A percentile compares a stretch with the other conserved stretches of the same genome.
phyloP scores from a whole-genome alignment of 2,797 vertebrate species.

The Cossypha niveicapilla region DNA sequence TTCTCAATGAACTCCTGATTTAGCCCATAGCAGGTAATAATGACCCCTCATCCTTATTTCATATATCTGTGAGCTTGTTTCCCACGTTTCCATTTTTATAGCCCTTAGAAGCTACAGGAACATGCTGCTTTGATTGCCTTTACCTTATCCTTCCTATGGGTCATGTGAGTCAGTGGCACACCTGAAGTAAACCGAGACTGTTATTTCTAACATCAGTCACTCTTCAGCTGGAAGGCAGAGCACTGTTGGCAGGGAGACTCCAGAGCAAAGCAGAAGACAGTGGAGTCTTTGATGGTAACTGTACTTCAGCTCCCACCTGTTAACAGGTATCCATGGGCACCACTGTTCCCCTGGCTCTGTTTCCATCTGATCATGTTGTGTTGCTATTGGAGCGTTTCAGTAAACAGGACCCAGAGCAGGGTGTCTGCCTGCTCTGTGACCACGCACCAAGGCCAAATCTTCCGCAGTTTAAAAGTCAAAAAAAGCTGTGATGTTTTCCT shows the following conservation, averaged over 20 bases:
- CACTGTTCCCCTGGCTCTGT: background rate
- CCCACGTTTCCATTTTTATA: background rate
- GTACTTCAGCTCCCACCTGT: background rate
- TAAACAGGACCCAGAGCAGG: background rate
- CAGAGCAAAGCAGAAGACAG: background rate
- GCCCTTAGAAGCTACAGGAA: background rate
- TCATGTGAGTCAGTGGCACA: background rate
- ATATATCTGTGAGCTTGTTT: background rate
- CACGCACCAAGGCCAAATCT: background rate
- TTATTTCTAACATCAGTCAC: background rate
- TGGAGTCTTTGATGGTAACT: background rate
- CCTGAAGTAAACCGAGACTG: slow-evolving; percentile 14
- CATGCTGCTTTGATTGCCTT: background rate
- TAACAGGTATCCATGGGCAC: slow-evolving; percentile 24
- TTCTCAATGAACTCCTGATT: slow-evolving; percentile 1
- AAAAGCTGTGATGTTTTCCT: background rate
- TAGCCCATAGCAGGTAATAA: background rate
- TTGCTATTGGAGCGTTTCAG: background rate
- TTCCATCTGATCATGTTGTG: background rate
- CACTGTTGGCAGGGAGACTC: background rate
- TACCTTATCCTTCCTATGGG: background rate
- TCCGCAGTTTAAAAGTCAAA: background rate
- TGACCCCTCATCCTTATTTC: background rate
- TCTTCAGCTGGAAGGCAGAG: slow-evolving; percentile 12
- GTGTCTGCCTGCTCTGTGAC: background rate